A percentile compares a stretch with the other conserved stretches of the same genome.
These are phyloP conservation scores for Acromyrmex heyeri DNA, from an alignment of 1,140 invertebrate species.

Conservation along the genomic window DNA sequence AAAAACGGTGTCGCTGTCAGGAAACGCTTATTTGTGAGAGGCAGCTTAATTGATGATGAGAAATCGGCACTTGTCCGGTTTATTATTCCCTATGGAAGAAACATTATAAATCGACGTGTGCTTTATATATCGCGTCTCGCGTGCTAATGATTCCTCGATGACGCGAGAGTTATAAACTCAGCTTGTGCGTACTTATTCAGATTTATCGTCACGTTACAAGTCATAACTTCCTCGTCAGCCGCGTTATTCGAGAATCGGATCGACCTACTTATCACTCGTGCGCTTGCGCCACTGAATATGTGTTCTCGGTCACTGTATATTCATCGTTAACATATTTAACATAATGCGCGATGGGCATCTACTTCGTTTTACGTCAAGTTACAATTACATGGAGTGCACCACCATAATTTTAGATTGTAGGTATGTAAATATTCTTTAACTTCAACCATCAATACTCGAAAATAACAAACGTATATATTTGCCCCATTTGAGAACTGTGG, in stretches of 20 bases:
- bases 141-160: conserved; percentile 16
- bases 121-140: conserved; percentile 21
- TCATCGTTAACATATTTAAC: conserved; percentile 34
- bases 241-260: conserved; percentile 40
- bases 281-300: conserved; percentile 11
- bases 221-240: conserved; percentile 34
- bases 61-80: neutral
- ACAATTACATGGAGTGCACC: conserved; percentile 12
- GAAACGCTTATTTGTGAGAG: neutral
- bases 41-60: neutral
- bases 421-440: conserved; percentile 1
- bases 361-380: conserved; percentile 25
- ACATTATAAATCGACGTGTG: neutral
- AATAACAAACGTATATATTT: neutral
- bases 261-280: conserved; percentile 55
- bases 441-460: conserved; percentile 6
- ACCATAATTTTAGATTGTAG: conserved; percentile 11
- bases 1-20: neutral
- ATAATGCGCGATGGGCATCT: conserved; percentile 26
- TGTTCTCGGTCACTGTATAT: conserved; percentile 9
- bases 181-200: neutral
- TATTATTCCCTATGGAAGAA: neutral
- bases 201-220: conserved; percentile 56
- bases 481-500: neutral
- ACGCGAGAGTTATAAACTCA: conserved; percentile 33